Conservation (phyloP, 2,888 invertebrate genomes). For the Sinotaia quadrata region DNA sequence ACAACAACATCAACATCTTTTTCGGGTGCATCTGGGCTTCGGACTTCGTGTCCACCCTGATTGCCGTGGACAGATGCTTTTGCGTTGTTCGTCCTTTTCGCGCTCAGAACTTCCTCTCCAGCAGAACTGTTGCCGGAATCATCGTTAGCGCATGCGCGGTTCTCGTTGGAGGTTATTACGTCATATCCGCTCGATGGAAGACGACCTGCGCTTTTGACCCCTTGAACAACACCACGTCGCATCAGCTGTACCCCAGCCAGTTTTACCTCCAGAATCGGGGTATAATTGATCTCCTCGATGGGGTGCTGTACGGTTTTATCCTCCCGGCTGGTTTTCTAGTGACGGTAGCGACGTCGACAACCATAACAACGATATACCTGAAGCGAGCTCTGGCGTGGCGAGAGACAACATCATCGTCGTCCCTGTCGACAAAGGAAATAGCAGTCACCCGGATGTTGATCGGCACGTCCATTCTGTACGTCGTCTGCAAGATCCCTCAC, state of each 20-base stretch:
- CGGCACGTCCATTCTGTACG: not conserved
- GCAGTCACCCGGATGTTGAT: not conserved
- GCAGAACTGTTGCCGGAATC: not conserved
- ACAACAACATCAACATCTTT: too few species aligned
- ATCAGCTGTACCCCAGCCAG: not conserved
- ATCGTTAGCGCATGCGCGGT: not conserved
- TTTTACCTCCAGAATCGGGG: not conserved
- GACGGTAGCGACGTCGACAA: not conserved
- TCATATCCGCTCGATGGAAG: not conserved
- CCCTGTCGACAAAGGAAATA: not conserved
- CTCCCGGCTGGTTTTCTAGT: not conserved
- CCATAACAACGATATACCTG: not conserved
- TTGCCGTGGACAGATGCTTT: too few species aligned
- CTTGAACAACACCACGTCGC: not conserved
- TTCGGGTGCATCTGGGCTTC: too few species aligned
- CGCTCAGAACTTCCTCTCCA: not conserved
- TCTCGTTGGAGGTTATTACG: not conserved
- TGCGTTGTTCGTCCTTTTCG: not conserved
- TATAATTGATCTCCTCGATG: not conserved
- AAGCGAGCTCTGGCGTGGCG: not conserved
- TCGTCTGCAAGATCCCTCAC: not conserved
- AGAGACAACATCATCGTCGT: not conserved
- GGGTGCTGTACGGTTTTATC: not conserved
- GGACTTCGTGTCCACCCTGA: too few species aligned
- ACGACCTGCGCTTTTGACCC: not conserved